Percentiles rank a stretch among this genome's conserved stretches.
Evolutionary conservation across 2,113 vertebrate species (phyloP).

Genomic region (Arothron firmamentum): DNA sequence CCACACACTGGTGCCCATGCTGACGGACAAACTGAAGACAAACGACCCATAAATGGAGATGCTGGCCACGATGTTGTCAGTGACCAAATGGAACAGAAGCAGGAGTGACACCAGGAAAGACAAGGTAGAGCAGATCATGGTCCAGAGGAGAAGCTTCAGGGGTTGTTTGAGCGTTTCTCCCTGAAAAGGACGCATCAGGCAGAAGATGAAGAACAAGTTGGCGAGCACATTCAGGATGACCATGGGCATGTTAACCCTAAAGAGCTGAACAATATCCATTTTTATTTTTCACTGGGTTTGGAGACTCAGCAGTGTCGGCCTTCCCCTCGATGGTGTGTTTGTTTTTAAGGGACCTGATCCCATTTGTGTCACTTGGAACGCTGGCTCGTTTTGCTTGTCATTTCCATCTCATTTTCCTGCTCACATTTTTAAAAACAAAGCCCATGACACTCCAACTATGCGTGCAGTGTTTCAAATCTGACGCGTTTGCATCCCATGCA

Average conservation of each 20-base stretch:
- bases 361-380: not conserved
- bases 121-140: slow-evolving; percentile 25
- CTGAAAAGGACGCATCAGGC: slow-evolving; percentile 24
- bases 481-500: slow-evolving; percentile 34
- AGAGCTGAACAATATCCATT: not conserved
- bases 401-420: not conserved
- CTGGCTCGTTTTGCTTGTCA: not conserved
- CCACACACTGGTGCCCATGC: slow-evolving; percentile 35
- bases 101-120: not conserved
- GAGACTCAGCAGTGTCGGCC: not conserved
- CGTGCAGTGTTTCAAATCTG: not conserved
- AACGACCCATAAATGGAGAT: not conserved
- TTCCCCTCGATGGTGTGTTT: not conserved
- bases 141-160: slow-evolving; percentile 43
- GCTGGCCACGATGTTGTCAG: too few relatives aligned
- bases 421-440: not conserved
- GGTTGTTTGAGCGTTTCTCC: slow-evolving; percentile 42
- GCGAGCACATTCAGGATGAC: not conserved
- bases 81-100: rapidly evolving
- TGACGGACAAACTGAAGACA: not conserved
- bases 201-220: slow-evolving; percentile 40
- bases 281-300: not conserved
- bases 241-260: slow-evolving; percentile 6
- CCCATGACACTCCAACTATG: too few relatives aligned
- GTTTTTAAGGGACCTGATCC: not conserved